Evolutionary conservation across 2,797 vertebrate genomes (phyloP), one percentile per base, ranked within the genome.

Genomic region (Eospalax fontanierii): DNA sequence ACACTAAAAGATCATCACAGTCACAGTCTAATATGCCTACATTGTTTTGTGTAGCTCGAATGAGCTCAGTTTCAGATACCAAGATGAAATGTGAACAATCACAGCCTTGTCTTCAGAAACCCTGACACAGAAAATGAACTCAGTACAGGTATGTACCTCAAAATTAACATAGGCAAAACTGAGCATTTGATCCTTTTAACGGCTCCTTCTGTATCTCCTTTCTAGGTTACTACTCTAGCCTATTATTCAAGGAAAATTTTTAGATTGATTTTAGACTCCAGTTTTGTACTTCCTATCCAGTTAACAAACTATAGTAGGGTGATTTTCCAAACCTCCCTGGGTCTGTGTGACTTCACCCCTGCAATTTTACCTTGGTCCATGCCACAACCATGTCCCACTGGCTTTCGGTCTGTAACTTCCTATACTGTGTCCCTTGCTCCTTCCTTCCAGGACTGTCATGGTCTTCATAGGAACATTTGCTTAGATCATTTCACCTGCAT

Each of bases 31-130:
- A 66, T 8, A 22, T 80, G 3, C 10, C 0, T 30, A 15, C 38
- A 61, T 22, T 75, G 21, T 33, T 54, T 93, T 57, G 26, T 89
- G 22, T 40, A 59, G 8, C 14, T 24, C 26, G 10, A 75, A 70
- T 76, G n/a, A 9, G 75, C 74, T 91, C 54, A 46, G 30, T 54
- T 91, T 74, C 63, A 79, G 63, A 83, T 66, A 95, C n/a, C 40
- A 43, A 38, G 35, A 24, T 4, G 35, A 1, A 75, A 71, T 75
- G 11, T 33, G n/a, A 40, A 2, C 22, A 38, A 22, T 18, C 8
- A 85, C 14, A 12, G 1, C 2, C 5, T 28, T 40, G 8, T 63
- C 19, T 76, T 88, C 8, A 73, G 18, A 93, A 91, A n/a, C 3
- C 4, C 4, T 54, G 30, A 35, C 16, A 57, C 11, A 50, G 30